Evolutionary conservation across 2,888 invertebrate species (phyloP), one percentile per base, ranked within the genome.

Genomic region (Acleris holmiana): DNA sequence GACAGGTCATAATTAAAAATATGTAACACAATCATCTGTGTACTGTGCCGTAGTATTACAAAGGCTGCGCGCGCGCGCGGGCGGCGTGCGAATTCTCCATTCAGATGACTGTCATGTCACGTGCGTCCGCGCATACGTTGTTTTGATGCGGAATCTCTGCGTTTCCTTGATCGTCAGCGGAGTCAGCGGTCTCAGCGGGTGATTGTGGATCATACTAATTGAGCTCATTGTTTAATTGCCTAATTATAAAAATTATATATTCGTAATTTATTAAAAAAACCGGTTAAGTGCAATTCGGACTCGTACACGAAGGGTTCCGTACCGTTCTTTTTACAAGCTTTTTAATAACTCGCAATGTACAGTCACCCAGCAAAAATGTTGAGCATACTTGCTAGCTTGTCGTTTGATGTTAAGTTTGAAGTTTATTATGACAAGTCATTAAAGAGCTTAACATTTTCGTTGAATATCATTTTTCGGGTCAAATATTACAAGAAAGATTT

Each of bases 91-190:
- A 55, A 55, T 54, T 50, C 21, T 35, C 23, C 55, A 65, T 65
- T 60, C 54, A 25, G 44, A 65, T 60, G 19, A 44, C 35, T 23
- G 29, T 55, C 65, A 60, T 59, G 29, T 55, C 65, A 65, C 65
- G 64, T 48, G 49, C 47, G 56, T 48, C 19, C 19, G 49, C 47
- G 56, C 59, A 19, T 40, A 35, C 58, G 49, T 4, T 23, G 29
- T 46, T 64, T 55, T 65, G 59, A 60, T 65, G 55, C 65, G 60
- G 60, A 59, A 59, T 63, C 17, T 41, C 25, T 15, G 2, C 21
- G 58, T 64, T 64, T 64, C 64, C 64, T 59, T 18, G 44, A 53
- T 41, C 64, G 64, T 64, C 64, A 54, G 41, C 17, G 29, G 40
- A 54, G 64, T 64, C 64, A 59, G 48, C 13, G 29, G 40, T 54